Conservation (phyloP, 2,888 invertebrate species). For the Polylopha cassiicola region DNA sequence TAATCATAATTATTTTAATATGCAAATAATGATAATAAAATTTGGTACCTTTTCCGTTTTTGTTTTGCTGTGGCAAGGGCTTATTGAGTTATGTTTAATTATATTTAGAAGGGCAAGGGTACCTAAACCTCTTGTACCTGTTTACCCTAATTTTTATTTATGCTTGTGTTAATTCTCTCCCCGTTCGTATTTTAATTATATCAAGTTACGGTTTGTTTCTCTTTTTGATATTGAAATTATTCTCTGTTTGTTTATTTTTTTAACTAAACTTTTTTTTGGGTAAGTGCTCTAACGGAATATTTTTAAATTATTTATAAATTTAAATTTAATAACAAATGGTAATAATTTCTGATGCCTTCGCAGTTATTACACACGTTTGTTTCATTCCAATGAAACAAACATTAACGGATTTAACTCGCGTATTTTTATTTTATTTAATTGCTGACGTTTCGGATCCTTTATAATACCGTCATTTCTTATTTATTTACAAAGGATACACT, state of each 20-base stretch:
- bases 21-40: slow-evolving; percentile 77
- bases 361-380: no score
- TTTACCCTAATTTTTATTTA: slow-evolving; percentile 68
- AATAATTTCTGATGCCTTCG: no score
- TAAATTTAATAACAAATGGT: no score
- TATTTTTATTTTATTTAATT: no score
- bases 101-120: slow-evolving; percentile 52
- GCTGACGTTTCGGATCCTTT: no score
- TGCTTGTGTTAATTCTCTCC: slow-evolving; percentile 44
- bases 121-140: slow-evolving; percentile 37
- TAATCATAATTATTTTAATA: slow-evolving; percentile 74
- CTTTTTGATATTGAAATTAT: slow-evolving; percentile 20
- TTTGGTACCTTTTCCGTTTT: slow-evolving; percentile 61
- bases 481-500: no score
- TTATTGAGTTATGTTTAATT: slow-evolving; percentile 73
- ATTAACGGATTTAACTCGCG: no score
- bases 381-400: no score
- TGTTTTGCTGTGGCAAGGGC: slow-evolving; percentile 59
- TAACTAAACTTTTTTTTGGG: no score
- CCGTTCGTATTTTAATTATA: slow-evolving; percentile 42
- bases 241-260: slow-evolving; percentile 4
- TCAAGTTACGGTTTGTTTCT: slow-evolving; percentile 10
- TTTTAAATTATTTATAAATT: no score
- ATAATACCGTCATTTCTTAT: no score
- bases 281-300: no score